Evolutionary conservation across 1,140 invertebrate species (phyloP).

Genomic region (Diachasma alloeum): DNA sequence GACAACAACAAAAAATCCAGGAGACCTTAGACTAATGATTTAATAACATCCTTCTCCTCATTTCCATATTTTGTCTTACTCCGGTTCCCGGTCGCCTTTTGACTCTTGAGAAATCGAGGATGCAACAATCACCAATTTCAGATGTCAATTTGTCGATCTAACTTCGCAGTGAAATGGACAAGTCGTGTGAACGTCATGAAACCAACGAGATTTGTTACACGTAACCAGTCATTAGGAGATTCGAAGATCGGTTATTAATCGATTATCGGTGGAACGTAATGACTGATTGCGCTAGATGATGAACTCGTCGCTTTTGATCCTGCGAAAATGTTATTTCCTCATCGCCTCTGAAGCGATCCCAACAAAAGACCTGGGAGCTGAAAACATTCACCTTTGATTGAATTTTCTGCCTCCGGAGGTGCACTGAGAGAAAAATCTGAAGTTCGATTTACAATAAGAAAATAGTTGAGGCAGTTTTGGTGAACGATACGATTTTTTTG

Average conservation of each 20-base stretch:
- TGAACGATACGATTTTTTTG: too few species aligned
- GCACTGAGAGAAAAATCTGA: too few species aligned
- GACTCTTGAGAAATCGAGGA: neutral
- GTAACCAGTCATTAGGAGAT: constrained; percentile 9
- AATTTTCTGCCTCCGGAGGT: too few species aligned
- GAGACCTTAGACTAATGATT: neutral
- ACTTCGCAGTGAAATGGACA: neutral
- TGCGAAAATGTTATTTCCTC: neutral
- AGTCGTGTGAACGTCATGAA: constrained; percentile 20
- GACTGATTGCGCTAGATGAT: neutral
- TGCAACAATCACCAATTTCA: neutral
- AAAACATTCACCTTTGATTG: neutral
- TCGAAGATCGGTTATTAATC: constrained; percentile 12
- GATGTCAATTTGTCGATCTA: neutral
- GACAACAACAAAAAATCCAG: neutral
- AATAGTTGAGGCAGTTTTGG: too few species aligned
- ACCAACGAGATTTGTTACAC: neutral
- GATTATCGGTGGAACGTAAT: constrained; percentile 2
- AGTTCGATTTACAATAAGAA: too few species aligned
- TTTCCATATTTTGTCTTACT: neutral
- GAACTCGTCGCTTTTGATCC: neutral
- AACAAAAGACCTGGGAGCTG: neutral
- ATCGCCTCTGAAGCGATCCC: neutral
- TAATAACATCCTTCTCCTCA: neutral
- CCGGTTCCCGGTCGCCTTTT: neutral